These are phyloP conservation scores for Pyrgus malvae DNA, from an alignment of 2,888 invertebrate species.

Conservation along the genomic window DNA sequence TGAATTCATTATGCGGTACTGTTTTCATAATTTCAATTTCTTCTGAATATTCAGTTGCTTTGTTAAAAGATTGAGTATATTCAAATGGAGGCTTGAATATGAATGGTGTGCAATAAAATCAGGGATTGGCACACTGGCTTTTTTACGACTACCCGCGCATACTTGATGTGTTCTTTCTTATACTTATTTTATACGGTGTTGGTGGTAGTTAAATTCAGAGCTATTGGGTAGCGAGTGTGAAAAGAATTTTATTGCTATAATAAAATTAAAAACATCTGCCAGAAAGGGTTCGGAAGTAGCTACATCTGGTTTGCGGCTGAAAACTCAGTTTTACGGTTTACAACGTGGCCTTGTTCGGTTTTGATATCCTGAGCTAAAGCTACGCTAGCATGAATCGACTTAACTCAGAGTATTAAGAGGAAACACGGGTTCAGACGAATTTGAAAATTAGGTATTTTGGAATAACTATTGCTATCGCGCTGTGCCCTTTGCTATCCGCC, in stretches of 20 bases:
- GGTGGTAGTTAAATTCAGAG: background rate
- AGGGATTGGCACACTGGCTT: constrained; percentile 8
- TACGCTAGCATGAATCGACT: no score
- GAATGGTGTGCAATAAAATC: constrained; percentile 23
- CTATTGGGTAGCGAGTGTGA: background rate
- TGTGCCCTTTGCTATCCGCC: no score
- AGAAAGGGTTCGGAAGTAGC: background rate
- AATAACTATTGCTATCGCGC: no score
- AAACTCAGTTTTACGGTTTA: no score
- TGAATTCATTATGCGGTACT: constrained; percentile 8
- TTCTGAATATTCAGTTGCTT: constrained; percentile 22
- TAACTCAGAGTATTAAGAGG: no score
- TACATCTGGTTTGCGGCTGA: background rate
- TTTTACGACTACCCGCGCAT: background rate
- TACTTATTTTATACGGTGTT: background rate
- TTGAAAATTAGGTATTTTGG: no score
- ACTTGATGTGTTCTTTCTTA: constrained; percentile 5
- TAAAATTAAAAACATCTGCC: background rate
- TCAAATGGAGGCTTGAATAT: constrained; percentile 23
- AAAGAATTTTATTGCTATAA: background rate
- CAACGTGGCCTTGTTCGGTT: no score
- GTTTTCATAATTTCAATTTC: constrained; percentile 12
- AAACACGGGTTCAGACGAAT: no score
- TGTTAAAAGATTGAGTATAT: constrained; percentile 18
- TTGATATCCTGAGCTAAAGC: no score